Base-by-base conservation (phyloP, 2,888 invertebrate genomes). In the Drosophila acutilabella region DNA sequence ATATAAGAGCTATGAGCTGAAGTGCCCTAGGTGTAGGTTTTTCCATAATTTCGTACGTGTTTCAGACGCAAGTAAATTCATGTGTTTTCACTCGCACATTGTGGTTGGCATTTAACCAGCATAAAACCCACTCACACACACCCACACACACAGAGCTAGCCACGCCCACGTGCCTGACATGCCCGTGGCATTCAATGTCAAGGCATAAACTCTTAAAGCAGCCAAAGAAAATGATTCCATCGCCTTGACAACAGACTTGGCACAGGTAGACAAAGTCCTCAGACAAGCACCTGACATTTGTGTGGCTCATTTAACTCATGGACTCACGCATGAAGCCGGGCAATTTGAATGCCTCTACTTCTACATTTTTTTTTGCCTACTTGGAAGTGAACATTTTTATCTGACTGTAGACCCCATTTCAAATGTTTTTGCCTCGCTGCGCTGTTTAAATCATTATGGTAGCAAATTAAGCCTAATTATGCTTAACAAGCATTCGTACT, bases 381-480 rank as follows among this genome's bases (percentile, higher is more conserved):
- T 50, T 26, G 57, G 38, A 60, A 60, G 42, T 52, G 8, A 45
- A 33, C 54, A 71, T 72, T 77, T 81, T 83, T 77, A 78, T 74
- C 79, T 66, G 60, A 8, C 48, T 69, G 58, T 48, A 57, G 61
- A 60, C 69, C 74, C 67, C 74, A 75, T 79, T 79, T 74, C 68
- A 71, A 74, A 66, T 79, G 73, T 71, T 86, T 51, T 53, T 73
- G 76, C 80, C 54, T 67, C 57, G 73, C 23, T 78, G 59, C 61
- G 64, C 79, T 68, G 74, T 73, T 83, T 75, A 87, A 85, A 83
- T 81, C 86, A 80, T 81, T 73, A 78, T 75, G 75, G 71, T 71
- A 72, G 71, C 72, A 79, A 89, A 88, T 88, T 89, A 78, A 74
- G 75, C 76, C 74, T 86, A 83, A 88, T 89, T 88, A 84, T 76